Evolutionary conservation across 2,888 invertebrate species (phyloP), one percentile per base, ranked within the genome.

Genomic region (Phengaris alcon): DNA sequence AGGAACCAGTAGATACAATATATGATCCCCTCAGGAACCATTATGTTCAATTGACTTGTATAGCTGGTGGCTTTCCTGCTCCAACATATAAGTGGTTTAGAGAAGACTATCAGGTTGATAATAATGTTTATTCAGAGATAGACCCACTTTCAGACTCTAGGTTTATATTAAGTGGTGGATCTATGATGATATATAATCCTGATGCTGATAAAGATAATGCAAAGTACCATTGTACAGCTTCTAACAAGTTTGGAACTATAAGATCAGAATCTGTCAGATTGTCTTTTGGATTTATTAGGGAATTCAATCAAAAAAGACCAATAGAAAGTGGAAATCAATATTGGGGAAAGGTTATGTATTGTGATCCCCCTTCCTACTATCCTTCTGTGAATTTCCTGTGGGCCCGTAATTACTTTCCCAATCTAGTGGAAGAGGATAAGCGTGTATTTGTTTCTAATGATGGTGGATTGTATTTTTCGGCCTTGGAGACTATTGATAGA

Each of bases 391-490:
- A 96, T 80, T 98, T 97, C 87, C 96, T 97, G 81, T 99, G 99
- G 99, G 96, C 97, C 10, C 95, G 98, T 78, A 97, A 97, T 83
- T 96, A 95, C 83, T 98, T 98, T 81, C 97, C 97, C 0, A 98
- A 98, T 87, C 97, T 98, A 81, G 98, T 99, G 0, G 97, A 98
- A 86, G 98, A 98, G 88, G 98, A 98, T 87, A 95, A 96, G 83
- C 94, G 99, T 80, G 97, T 98, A 0, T 99, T 99, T 93, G 98
- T 98, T 0, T 99, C 99, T 0, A 94, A 96, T 83, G 98, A 99
- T 92, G 99, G 99, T 68, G 97, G 98, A 13, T 94, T 99, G 15
- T 99, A 99, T 85, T 99, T 99, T 86, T 98, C 99, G 35, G 97
- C 98, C 8, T 94, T 99, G 81, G 98, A 99, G 89, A 95, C 96